These are phyloP conservation scores for Dryas iulia DNA, from an alignment of 1,140 invertebrate species.

Conservation along the genomic window DNA sequence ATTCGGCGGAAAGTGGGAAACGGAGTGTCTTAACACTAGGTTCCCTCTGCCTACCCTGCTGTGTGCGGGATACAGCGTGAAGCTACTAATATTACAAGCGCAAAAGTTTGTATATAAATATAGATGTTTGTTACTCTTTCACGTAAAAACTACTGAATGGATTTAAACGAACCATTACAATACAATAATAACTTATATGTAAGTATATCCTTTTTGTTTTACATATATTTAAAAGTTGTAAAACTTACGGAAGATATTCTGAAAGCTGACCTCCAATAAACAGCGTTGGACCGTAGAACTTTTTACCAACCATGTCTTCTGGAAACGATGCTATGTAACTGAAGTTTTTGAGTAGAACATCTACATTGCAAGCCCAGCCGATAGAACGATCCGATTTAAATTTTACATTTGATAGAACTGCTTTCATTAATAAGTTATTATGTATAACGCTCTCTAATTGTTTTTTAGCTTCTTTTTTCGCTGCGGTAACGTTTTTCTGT, in stretches of 20 bases:
- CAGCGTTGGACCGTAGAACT: constrained; percentile 50
- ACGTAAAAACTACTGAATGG: too few relatives aligned
- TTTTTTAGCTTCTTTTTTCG: constrained; percentile 41
- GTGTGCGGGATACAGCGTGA: too few relatives aligned
- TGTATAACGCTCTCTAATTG: constrained; percentile 41
- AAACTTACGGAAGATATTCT: constrained; percentile 57
- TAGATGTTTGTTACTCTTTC: too few relatives aligned
- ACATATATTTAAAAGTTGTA: background rate
- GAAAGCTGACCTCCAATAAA: constrained; percentile 58
- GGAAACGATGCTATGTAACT: constrained; percentile 50
- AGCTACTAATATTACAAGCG: too few relatives aligned
- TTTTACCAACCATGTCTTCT: constrained; percentile 35
- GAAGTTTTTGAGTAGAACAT: constrained; percentile 51
- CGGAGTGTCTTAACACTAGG: too few relatives aligned
- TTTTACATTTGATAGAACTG: constrained; percentile 49
- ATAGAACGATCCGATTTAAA: constrained; percentile 45
- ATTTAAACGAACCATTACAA: too few relatives aligned
- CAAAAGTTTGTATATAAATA: too few relatives aligned
- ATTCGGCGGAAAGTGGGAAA: too few relatives aligned
- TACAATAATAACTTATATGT: too few relatives aligned
- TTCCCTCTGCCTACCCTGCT: too few relatives aligned
- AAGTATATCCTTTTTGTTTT: background rate
- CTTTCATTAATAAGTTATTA: constrained; percentile 44
- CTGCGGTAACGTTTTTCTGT: constrained; percentile 35
- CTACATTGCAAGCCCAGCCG: constrained; percentile 58